Percentiles rank a stretch among this genome's conserved stretches.
Evolutionary conservation across 2,888 invertebrate species (phyloP).

Genomic region (Shargacucullia verbasci): DNA sequence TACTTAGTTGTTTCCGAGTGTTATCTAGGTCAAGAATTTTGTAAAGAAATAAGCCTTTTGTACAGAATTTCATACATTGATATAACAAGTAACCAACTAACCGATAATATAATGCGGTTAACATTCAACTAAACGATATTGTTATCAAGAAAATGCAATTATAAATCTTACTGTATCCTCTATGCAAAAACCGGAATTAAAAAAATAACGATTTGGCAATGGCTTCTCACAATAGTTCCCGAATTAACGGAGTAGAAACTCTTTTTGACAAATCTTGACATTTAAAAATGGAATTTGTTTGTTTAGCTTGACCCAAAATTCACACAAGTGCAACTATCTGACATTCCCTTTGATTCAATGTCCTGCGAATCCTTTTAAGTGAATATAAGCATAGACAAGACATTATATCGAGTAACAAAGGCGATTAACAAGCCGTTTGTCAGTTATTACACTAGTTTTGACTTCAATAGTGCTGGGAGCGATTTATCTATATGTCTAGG

Average conservation of each 20-base stretch:
- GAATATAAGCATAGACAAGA: constrained; percentile 73
- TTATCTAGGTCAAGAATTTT: constrained; percentile 25
- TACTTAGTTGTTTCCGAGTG: constrained; percentile 11
- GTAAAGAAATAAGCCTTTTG: constrained; percentile 12
- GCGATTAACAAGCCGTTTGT: constrained; percentile 83
- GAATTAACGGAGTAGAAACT: constrained; percentile 13
- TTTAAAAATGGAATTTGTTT: constrained; percentile 55
- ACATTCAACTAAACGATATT: constrained; percentile 35
- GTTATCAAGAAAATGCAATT: constrained; percentile 45
- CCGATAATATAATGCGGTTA: constrained; percentile 12
- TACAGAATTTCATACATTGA: constrained; percentile 14
- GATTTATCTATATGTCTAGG: constrained; percentile 68
- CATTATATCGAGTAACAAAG: constrained; percentile 74
- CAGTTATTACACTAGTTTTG: constrained; percentile 68
- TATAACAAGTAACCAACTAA: background rate
- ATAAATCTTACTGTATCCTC: constrained; percentile 37
- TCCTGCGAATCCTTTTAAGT: constrained; percentile 71
- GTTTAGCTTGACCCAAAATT: constrained; percentile 61
- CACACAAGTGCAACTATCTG: constrained; percentile 60
- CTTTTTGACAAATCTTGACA: constrained; percentile 41
- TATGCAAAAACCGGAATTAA: constrained; percentile 28
- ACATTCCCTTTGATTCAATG: constrained; percentile 44
- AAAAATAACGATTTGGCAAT: constrained; percentile 11
- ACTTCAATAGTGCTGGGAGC: constrained; percentile 61
- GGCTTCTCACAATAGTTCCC: constrained; percentile 29